Percentiles rank a stretch among this genome's conserved stretches.
Evolutionary conservation across 1,140 invertebrate genomes (phyloP).

Genomic region (Lordiphosa clarofinis): DNA sequence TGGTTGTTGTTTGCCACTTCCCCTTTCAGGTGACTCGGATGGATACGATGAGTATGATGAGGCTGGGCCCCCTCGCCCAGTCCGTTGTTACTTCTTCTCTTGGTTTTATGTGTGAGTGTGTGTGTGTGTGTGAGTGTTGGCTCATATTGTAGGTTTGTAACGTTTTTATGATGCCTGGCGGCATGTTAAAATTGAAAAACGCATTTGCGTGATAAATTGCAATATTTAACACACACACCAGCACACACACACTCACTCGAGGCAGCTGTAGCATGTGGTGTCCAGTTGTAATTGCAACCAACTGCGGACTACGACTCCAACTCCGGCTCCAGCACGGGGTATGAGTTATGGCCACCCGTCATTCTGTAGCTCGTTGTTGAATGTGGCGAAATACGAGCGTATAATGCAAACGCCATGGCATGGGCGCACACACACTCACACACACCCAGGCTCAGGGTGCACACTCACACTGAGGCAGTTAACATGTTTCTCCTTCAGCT

Average conservation of each 20-base stretch:
- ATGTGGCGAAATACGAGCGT: constrained; percentile 78
- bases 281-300: constrained; percentile 76
- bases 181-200: constrained; percentile 80
- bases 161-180: constrained; percentile 79
- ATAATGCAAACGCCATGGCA: constrained; percentile 78
- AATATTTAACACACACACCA: constrained; percentile 78
- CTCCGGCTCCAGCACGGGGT: constrained; percentile 23
- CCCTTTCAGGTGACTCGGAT: constrained; percentile 6
- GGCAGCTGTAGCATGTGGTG: constrained; percentile 75
- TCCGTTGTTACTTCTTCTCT: constrained; percentile 17
- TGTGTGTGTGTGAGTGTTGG: constrained; percentile 39
- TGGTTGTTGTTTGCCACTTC: constrained; percentile 25
- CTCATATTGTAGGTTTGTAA: constrained; percentile 76
- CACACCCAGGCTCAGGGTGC: constrained; percentile 7
- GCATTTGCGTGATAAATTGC: constrained; percentile 80
- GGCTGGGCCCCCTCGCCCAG: constrained; percentile 13
- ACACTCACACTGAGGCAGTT: constrained; percentile 59
- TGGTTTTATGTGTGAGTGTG: constrained; percentile 2
- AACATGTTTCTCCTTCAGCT: constrained; percentile 74
- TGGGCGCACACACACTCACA: constrained; percentile 46
- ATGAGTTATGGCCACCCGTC: constrained; percentile 76
- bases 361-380: constrained; percentile 73
- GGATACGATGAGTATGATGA: no score
- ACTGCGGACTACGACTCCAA: constrained; percentile 54
- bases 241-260: constrained; percentile 28